Evolutionary conservation across 2,797 vertebrate species (phyloP).

Genomic region (Sternotherus odoratus): DNA sequence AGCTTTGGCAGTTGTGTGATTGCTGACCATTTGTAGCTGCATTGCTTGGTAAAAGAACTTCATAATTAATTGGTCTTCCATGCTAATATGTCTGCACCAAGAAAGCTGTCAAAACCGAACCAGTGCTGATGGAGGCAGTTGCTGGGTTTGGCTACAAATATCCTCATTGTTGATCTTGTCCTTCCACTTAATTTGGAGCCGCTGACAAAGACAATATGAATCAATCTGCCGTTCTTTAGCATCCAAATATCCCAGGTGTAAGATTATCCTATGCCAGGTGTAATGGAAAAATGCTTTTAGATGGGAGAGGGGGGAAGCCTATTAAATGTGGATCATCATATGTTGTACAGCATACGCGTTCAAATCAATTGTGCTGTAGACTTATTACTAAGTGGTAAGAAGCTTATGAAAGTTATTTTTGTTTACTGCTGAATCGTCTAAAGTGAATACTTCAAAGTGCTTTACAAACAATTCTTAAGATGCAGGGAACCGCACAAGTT

Average conservation of each 20-base stretch:
- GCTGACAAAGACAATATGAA: not conserved
- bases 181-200: not conserved
- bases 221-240: not conserved
- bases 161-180: not conserved
- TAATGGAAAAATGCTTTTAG: not conserved
- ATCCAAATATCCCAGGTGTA: not conserved
- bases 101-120: too few relatives aligned
- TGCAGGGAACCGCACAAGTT: constrained; percentile 46
- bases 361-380: not conserved
- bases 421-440: not conserved
- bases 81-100: too few relatives aligned
- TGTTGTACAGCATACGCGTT: not conserved
- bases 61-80: too few relatives aligned
- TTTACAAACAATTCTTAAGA: constrained; percentile 32
- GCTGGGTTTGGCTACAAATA: too few relatives aligned
- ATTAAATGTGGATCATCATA: not conserved
- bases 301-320: not conserved
- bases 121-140: too few relatives aligned
- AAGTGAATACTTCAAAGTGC: not conserved
- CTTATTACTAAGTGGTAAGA: not conserved
- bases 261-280: not conserved
- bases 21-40: too few relatives aligned
- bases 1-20: too few relatives aligned
- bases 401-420: not conserved
- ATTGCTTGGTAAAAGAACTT: too few relatives aligned